phyloP scores from a whole-genome alignment of 2,888 invertebrate species.

The Noctua comes region DNA sequence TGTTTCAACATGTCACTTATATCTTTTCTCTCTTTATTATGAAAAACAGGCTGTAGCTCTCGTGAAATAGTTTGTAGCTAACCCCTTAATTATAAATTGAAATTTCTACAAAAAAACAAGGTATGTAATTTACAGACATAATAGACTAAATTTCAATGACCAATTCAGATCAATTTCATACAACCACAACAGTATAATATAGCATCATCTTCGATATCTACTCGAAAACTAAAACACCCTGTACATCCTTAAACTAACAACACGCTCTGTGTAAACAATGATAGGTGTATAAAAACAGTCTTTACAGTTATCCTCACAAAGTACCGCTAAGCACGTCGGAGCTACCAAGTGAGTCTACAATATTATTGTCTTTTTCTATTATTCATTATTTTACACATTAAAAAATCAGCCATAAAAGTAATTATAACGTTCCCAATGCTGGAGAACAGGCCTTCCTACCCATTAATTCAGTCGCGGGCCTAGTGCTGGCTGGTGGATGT shows the following conservation, averaged over 20 bases:
- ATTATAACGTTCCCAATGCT: background rate
- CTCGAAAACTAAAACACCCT: background rate
- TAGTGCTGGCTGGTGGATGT: background rate
- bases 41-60: background rate
- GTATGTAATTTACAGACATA: background rate
- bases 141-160: background rate
- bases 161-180: too few relatives aligned
- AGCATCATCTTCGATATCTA: background rate
- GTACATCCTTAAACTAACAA: background rate
- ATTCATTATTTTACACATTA: background rate
- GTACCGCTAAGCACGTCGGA: background rate
- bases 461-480: background rate
- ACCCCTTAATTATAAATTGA: background rate
- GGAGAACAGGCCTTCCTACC: background rate
- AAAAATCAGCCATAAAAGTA: background rate
- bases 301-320: background rate
- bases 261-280: conserved; percentile 12
- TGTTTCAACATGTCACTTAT: background rate
- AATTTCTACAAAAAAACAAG: background rate
- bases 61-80: background rate
- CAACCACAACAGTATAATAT: background rate
- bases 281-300: conserved; percentile 30
- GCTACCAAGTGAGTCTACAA: conserved; percentile 17
- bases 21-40: background rate
- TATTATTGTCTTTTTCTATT: background rate